Evolutionary conservation across 1,140 invertebrate genomes (phyloP), one percentile per base, ranked within the genome.

Genomic region (Adelges cooleyi): DNA sequence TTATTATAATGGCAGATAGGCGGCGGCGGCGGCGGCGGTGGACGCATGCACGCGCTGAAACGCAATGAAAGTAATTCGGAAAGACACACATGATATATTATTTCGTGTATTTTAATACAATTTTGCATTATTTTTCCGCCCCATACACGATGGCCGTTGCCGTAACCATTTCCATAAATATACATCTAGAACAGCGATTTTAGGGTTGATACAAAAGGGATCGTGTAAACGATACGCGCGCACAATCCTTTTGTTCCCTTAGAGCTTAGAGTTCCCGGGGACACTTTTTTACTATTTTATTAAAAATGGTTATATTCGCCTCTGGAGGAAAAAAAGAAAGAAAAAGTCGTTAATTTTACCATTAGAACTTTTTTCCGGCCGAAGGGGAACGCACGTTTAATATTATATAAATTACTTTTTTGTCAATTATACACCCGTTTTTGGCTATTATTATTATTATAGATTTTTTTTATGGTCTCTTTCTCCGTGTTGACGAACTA

Each of bases 81-180:
- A 20, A 20, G 56, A 62, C 56, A 20, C 54, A 25, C 20, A 27
- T 44, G 23, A 25, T 17, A 56, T 42, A 42, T 38, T 42, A 56
- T 56, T 48, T 48, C 22, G 38, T 62, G 56, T 62, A 46, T 62
- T 62, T 62, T 62, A 62, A 62, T 62, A 44, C 56, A 62, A n/a
- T 62, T 62, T 62, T 22, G 25, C 56, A 62, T 62, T 48, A 62
- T 62, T 48, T 46, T 46, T 46, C 17, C 56, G 42, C 56, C 56
- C 42, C 56, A 46, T 46, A 40, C 27, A 15, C 20, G 29, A n/a
- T 23, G 53, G 22, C 3, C 51, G 51, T n/a, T n/a, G n/a, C 29
- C 22, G 20, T n/a, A n/a, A n/a, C 54, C 54, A 48, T 62, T 62
- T 62, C 56, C 56, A 62, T 62, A 62, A 62, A 62, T n/a, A n/a